These are phyloP conservation scores for Patiria pectinifera DNA, from an alignment of 53 echinoderm and acorn worm species.

Conservation along the genomic window DNA sequence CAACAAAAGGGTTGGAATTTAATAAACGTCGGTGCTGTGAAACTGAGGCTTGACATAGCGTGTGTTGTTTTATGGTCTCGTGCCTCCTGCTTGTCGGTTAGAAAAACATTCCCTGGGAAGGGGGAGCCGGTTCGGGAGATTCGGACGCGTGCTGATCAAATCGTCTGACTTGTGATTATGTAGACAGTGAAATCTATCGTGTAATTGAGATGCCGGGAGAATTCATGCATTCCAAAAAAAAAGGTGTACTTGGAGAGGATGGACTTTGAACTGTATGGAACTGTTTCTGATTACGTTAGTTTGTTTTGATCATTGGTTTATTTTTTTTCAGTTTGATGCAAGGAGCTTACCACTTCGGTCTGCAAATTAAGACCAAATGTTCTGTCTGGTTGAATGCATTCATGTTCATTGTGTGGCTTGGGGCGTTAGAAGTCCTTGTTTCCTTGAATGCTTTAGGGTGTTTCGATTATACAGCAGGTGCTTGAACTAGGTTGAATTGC, in stretches of 20 bases:
- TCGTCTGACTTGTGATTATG: not conserved
- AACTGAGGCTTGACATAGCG: not conserved
- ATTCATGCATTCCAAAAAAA: not conserved
- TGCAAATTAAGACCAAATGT: no score
- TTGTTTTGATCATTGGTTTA: no score
- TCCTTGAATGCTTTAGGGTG: no score
- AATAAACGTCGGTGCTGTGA: not conserved
- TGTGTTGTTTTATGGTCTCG: not conserved
- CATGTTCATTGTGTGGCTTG: no score
- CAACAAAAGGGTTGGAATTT: not conserved
- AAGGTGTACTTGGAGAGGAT: not conserved
- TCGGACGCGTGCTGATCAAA: not conserved
- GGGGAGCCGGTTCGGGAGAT: not conserved
- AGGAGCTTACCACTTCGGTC: no score
- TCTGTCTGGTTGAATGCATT: no score
- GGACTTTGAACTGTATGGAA: not conserved
- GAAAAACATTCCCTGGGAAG: not conserved
- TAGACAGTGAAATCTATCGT: not conserved
- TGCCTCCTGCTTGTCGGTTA: not conserved
- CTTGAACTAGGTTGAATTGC: no score
- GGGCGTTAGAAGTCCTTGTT: no score
- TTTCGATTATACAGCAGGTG: no score
- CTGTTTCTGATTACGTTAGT: no score
- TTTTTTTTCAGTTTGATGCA: no score
- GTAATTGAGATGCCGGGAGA: not conserved